These are phyloP conservation scores for Apamea monoglypha DNA, from an alignment of 2,888 invertebrate species.

Conservation along the genomic window DNA sequence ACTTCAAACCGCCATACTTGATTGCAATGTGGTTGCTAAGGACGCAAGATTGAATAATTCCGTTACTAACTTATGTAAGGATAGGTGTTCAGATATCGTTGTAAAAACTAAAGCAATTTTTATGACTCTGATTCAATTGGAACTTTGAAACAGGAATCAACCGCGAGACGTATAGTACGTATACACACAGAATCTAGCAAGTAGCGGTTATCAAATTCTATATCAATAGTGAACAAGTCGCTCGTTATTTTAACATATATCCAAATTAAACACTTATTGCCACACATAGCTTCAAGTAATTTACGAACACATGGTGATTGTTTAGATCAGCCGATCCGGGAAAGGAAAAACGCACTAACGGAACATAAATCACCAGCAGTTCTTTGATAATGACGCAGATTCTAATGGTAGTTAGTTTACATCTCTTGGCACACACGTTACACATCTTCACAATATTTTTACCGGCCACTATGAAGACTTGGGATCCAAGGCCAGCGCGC, in stretches of 20 bases:
- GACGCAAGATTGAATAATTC: constrained; percentile 20
- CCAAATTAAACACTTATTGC: constrained; percentile 14
- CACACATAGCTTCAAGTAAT: constrained; percentile 27
- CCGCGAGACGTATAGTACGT: too few relatives aligned
- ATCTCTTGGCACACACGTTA: constrained; percentile 70
- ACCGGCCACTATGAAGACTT: constrained; percentile 70
- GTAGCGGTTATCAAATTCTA: constrained; percentile 9
- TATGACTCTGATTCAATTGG: background rate
- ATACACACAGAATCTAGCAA: background rate
- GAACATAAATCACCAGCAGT: constrained; percentile 55
- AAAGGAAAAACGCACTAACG: constrained; percentile 34
- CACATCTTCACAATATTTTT: constrained; percentile 75
- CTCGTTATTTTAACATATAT: constrained; percentile 11
- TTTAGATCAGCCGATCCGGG: constrained; percentile 36
- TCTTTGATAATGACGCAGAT: constrained; percentile 71
- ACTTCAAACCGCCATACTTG: constrained; percentile 32
- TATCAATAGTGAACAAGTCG: constrained; percentile 1
- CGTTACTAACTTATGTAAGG: constrained; percentile 13
- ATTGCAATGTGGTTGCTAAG: constrained; percentile 44
- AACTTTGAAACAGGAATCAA: background rate
- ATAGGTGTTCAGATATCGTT: background rate
- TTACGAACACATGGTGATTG: constrained; percentile 27
- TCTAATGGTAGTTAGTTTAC: constrained; percentile 69
- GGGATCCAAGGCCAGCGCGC: constrained; percentile 84
- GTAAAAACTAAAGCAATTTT: constrained; percentile 1